Percentiles rank a stretch among this genome's conserved stretches.
Conservation (phyloP, 1,140 invertebrate species). For the Rhynchophorus ferrugineus region DNA sequence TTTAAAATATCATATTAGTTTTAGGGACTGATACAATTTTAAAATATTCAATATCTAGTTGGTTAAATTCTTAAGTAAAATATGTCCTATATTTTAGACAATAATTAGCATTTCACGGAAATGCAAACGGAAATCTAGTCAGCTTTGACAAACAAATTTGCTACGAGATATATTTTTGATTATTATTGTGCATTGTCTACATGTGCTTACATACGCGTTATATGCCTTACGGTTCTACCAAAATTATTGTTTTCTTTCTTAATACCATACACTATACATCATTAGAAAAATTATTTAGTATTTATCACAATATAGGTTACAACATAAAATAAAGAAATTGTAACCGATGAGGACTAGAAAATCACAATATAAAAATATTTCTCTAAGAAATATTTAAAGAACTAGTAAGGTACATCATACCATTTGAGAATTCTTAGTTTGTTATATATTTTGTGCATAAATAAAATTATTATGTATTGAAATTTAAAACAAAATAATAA, state of each 20-base stretch:
- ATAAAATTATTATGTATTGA: too few species aligned
- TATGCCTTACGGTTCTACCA: not conserved
- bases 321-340: not conserved
- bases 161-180: conserved; percentile 7
- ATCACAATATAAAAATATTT: not conserved
- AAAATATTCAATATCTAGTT: too few species aligned
- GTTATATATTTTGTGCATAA: not conserved
- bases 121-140: too few species aligned
- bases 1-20: too few species aligned
- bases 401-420: not conserved
- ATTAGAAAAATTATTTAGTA: conserved; percentile 8
- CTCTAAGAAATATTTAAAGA: not conserved
- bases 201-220: conserved; percentile 21
- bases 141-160: too few species aligned
- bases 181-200: conserved; percentile 26
- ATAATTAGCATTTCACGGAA: too few species aligned
- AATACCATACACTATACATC: not conserved
- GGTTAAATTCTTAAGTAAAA: too few species aligned
- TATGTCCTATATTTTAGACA: too few species aligned
- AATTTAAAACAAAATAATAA: too few species aligned
- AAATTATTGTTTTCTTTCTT: not conserved
- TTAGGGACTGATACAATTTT: too few species aligned
- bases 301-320: conserved; percentile 11
- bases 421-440: not conserved
- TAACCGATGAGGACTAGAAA: conserved; percentile 2